Evolutionary conservation across 2,888 invertebrate species (phyloP), one percentile per base, ranked within the genome.

Genomic region (Coleophora flavipennella): DNA sequence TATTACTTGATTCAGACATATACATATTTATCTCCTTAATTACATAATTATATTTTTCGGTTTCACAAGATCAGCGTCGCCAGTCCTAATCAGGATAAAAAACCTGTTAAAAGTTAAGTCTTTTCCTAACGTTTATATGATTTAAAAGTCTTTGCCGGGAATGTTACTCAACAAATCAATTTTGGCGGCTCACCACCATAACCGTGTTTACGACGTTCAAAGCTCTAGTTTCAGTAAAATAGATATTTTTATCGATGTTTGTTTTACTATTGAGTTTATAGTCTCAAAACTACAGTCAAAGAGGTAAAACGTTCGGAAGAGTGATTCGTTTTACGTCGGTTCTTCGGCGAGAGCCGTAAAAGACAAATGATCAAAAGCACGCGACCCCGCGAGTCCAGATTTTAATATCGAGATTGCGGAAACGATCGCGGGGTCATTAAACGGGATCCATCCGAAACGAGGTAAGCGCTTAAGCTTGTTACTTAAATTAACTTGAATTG

Each of bases 251-350:
- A 35, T 35, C 26, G 35, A 35, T 28, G 27, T 28, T 34, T 28
- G 35, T 35, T 35, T 35, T 35, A 35, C 13, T 35, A 13, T 13
- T 29, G 35, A 28, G 25, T 35, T 35, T 35, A 35, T 35, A 35
- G 29, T 35, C 29, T 13, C 28, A 28, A 35, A 35, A 28, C 28
- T 26, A 34, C 2, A 14, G 10, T 25, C n/a, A 28, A 9, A 25
- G 26, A 11, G 29, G 27, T 35, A 28, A 13, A 28, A 35, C 13
- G 35, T 13, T 28, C 13, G 26, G 12, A 25, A 35, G 46, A 63
- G 57, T 59, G 60, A 67, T 69, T 65, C 58, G 62, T 67, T 75
- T 72, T 59, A 69, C 58, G 64, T 20, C 20, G 20, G 20, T 61
- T 60, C 54, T 65, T 66, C 59, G 54, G 55, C 20, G 20, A 4